Conservation (phyloP, 2,113 vertebrate genomes). For the Dasyprocta punctata region DNA sequence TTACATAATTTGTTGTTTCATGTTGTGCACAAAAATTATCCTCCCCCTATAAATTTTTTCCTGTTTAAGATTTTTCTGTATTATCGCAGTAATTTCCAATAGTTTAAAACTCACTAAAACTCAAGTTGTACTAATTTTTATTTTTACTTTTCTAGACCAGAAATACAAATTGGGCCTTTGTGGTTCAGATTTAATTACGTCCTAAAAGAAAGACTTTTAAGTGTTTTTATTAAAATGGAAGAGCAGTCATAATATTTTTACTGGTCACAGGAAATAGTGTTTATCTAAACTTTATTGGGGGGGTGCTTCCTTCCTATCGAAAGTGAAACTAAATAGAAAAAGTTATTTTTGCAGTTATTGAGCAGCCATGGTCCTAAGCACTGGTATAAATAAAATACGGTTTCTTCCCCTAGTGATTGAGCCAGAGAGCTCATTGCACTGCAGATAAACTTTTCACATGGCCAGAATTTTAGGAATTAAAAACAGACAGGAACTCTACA, state of each 20-base stretch:
- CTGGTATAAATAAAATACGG: background rate
- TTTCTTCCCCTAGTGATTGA: background rate
- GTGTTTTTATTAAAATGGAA: constrained; percentile 22
- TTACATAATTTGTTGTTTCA: background rate
- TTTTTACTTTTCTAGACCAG: constrained; percentile 27
- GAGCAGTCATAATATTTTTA: background rate
- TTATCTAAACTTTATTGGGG: background rate
- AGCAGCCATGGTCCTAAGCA: background rate
- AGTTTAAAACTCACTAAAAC: background rate
- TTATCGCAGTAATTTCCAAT: background rate
- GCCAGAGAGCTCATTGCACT: background rate
- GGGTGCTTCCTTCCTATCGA: constrained; percentile 38
- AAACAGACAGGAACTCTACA: constrained; percentile 7
- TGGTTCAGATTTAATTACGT: background rate
- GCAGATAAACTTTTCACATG: background rate
- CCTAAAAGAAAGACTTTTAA: constrained; percentile 44
- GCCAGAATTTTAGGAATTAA: constrained; percentile 10
- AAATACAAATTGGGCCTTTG: background rate
- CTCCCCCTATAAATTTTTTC: background rate
- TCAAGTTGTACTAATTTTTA: background rate
- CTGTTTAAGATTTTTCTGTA: background rate
- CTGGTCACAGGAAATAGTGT: background rate
- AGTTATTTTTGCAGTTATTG: constrained; percentile 15
- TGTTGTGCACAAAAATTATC: constrained; percentile 10
- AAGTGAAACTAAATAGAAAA: constrained; percentile 76